Conservation (phyloP, 2,797 vertebrate genomes). For the Phrynocephalus guinanensis region DNA sequence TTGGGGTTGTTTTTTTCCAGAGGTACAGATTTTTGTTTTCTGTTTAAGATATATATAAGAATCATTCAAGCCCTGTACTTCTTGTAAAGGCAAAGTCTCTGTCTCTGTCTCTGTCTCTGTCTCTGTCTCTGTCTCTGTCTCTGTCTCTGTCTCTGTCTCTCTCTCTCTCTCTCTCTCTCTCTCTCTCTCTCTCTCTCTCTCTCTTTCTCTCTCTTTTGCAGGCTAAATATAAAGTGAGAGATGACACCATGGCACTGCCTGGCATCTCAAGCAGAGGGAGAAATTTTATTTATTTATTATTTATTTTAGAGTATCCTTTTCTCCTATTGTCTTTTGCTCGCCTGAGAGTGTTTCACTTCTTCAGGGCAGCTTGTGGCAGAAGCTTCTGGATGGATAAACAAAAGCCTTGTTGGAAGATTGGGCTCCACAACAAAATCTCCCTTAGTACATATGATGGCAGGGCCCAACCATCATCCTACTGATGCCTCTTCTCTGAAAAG, state of each 20-base stretch:
- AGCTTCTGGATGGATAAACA: neutral
- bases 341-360: neutral
- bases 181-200: neutral
- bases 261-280: conserved; percentile 22
- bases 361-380: neutral
- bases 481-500: neutral
- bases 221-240: neutral
- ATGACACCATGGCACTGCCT: neutral
- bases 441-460: neutral
- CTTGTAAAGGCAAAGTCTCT: neutral
- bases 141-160: neutral
- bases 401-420: neutral
- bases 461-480: neutral
- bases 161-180: neutral
- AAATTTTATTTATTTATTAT: neutral
- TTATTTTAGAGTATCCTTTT: neutral
- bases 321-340: neutral
- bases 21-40: conserved; percentile 18
- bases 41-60: conserved; percentile 9
- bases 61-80: neutral
- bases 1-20: neutral
- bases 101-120: too few species aligned
- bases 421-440: neutral
- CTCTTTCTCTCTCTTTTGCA: neutral
- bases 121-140: neutral